Percentiles rank a stretch among this genome's conserved stretches.
These are phyloP conservation scores for Lutjanus campechanus DNA, from an alignment of 2,797 vertebrate species.

Conservation along the genomic window DNA sequence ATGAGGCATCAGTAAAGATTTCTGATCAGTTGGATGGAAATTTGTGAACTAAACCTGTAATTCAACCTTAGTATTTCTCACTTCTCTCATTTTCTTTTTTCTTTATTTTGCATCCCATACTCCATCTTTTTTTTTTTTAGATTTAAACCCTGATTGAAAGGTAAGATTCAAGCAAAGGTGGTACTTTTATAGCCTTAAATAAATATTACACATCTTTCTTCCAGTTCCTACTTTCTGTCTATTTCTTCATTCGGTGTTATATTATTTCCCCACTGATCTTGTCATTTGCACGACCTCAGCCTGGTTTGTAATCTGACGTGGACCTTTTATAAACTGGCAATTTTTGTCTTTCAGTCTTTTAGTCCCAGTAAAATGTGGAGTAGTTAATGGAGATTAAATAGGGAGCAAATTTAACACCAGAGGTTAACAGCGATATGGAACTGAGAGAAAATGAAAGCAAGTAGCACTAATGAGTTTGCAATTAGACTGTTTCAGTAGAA, in stretches of 20 bases:
- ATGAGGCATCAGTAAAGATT: slow-evolving; percentile 4
- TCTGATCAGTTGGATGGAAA: slow-evolving; percentile 14
- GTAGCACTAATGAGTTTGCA: not conserved
- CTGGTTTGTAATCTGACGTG: not conserved
- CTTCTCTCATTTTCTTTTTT: too few species aligned
- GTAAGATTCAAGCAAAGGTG: not conserved
- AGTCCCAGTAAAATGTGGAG: not conserved
- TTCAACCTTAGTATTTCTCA: not conserved
- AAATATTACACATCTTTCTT: not conserved
- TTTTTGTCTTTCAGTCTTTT: not conserved
- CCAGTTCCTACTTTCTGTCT: not conserved
- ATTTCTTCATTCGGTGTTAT: not conserved
- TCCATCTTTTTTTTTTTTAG: not conserved
- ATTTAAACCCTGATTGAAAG: not conserved
- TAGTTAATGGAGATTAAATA: not conserved
- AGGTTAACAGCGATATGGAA: slow-evolving; percentile 2
- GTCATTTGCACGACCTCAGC: not conserved
- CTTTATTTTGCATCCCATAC: not conserved
- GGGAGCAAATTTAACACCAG: not conserved
- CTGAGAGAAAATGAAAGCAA: slow-evolving; percentile 16
- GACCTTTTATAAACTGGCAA: not conserved
- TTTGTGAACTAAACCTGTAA: not conserved
- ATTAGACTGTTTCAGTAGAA: not conserved
- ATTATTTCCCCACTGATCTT: not conserved
- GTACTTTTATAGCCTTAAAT: not conserved